Conservation (phyloP, 2,797 vertebrate species). For the Trachurus trachurus region DNA sequence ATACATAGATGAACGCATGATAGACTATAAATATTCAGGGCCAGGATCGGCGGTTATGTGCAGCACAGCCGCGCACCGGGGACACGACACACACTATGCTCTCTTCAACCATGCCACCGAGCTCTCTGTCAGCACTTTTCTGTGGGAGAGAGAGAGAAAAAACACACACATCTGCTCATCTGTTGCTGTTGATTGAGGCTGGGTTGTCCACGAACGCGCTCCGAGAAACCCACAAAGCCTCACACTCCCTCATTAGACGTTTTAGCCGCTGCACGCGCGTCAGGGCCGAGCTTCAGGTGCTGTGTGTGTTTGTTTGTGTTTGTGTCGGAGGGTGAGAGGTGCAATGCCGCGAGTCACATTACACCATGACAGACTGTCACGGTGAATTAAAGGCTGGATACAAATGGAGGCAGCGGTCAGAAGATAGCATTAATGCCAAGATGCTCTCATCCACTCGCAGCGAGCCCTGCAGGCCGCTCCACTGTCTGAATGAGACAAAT, state of each 20-base stretch:
- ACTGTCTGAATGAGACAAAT: conserved; percentile 2
- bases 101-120: conserved; percentile 57
- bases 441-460: conserved; percentile 10
- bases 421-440: conserved; percentile 65
- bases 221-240: conserved; percentile 36
- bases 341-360: conserved; percentile 71
- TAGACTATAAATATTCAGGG: conserved; percentile 80
- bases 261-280: conserved; percentile 42
- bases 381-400: conserved; percentile 69
- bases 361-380: conserved; percentile 74
- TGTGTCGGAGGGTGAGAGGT: conserved; percentile 61
- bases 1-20: conserved; percentile 65
- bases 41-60: conserved; percentile 61
- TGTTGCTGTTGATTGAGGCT: conserved; percentile 67
- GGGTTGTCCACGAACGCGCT: conserved; percentile 58
- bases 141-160: background rate
- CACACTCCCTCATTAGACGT: conserved; percentile 44
- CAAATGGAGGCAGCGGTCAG: conserved; percentile 59
- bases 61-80: conserved; percentile 53
- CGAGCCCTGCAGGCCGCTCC: background rate
- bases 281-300: conserved; percentile 63
- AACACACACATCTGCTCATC: conserved; percentile 70
- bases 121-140: conserved; percentile 72
- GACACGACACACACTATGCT: conserved; percentile 64
- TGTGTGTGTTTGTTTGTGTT: conserved; percentile 60